A percentile compares a stretch with the other conserved stretches of the same genome.
phyloP scores from a whole-genome alignment of 2,113 vertebrate genomes.

The Cervus canadensis region DNA sequence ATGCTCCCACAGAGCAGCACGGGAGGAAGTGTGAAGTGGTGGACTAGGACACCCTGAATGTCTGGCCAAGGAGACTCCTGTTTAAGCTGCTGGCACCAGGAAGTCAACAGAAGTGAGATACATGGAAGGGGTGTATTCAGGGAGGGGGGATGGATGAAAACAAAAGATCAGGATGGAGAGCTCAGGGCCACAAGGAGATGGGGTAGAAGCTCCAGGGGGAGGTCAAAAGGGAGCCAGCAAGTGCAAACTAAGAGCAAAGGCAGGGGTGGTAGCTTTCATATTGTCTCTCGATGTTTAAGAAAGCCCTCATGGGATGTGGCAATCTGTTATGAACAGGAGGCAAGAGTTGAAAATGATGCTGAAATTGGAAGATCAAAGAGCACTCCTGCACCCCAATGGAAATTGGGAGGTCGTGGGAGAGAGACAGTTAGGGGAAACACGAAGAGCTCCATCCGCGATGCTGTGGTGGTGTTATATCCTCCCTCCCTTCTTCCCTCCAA shows the following conservation, averaged over 20 bases:
- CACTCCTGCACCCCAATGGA: too few species aligned
- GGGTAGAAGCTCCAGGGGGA: neutral
- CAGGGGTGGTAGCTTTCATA: too few species aligned
- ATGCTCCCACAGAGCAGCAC: neutral
- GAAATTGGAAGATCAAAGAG: neutral
- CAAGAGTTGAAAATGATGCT: neutral
- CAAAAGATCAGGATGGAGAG: neutral
- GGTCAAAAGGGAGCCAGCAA: neutral
- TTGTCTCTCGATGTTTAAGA: neutral
- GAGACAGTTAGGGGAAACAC: neutral
- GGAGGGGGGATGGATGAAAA: rapidly evolving
- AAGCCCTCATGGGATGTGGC: neutral
- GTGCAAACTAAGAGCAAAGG: neutral
- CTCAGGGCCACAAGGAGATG: neutral
- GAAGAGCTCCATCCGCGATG: neutral
- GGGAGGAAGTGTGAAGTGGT: rapidly evolving
- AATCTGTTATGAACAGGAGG: neutral
- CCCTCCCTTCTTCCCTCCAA: neutral
- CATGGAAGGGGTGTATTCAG: rapidly evolving
- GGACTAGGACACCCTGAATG: neutral
- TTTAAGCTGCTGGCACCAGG: too few species aligned
- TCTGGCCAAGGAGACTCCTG: neutral
- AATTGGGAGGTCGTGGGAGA: neutral
- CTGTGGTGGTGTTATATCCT: rapidly evolving
- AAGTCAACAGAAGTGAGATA: neutral